Conservation (phyloP, 2,113 vertebrate species). For the Corythoichthys intestinalis region DNA sequence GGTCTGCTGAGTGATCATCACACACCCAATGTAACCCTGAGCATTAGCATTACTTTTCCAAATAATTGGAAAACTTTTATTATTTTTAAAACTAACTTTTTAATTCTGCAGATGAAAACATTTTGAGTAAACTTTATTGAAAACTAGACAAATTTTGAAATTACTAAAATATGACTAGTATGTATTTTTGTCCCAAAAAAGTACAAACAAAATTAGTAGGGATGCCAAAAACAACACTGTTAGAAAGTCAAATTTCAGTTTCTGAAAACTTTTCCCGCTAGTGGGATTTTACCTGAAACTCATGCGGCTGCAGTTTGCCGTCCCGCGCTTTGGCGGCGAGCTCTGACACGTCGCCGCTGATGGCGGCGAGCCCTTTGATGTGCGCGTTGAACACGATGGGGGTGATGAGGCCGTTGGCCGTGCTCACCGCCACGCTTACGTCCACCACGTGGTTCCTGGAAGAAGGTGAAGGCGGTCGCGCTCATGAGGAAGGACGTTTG, state of each 20-base stretch:
- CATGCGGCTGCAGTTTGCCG: conserved; percentile 92
- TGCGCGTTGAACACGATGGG: conserved; percentile 98
- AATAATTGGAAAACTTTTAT: too few relatives aligned
- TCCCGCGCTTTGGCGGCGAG: conserved; percentile 88
- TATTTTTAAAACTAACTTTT: too few relatives aligned
- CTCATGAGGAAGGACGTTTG: neutral
- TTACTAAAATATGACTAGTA: too few relatives aligned
- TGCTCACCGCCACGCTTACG: conserved; percentile 90
- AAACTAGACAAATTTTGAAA: too few relatives aligned
- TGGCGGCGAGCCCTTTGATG: conserved; percentile 86
- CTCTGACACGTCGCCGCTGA: conserved; percentile 80
- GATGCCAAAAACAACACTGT: too few relatives aligned
- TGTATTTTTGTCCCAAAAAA: too few relatives aligned
- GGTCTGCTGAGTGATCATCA: too few relatives aligned
- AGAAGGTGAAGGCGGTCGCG: neutral
- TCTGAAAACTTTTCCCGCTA: neutral
- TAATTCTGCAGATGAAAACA: too few relatives aligned
- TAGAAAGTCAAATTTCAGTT: neutral
- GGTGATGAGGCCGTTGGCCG: conserved; percentile 89
- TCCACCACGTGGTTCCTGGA: conserved; percentile 95
- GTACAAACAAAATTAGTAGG: too few relatives aligned
- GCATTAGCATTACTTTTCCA: too few relatives aligned
- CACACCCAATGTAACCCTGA: too few relatives aligned
- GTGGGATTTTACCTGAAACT: conserved; percentile 83
- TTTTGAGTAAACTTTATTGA: too few relatives aligned